Evolutionary conservation across 2,888 invertebrate species (phyloP).

Genomic region (Halictus quadricinctus): DNA sequence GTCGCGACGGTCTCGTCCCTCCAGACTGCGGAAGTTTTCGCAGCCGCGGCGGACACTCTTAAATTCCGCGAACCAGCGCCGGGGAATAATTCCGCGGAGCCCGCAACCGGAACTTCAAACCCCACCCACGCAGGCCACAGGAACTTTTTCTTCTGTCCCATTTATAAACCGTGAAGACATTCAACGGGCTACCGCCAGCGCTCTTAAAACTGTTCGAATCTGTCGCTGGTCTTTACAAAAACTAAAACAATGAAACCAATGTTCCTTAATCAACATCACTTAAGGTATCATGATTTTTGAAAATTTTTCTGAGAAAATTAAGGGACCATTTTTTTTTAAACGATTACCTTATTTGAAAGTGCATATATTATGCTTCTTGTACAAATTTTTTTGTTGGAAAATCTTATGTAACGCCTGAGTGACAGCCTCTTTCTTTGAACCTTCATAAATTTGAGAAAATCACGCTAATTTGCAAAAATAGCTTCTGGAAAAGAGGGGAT

Average conservation of each 20-base stretch:
- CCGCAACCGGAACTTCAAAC: slow-evolving; percentile 17
- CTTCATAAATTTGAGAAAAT: too few relatives aligned
- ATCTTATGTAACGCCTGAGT: too few relatives aligned
- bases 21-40: slow-evolving; percentile 27
- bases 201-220: background rate
- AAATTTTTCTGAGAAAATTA: background rate
- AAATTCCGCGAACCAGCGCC: slow-evolving; percentile 26
- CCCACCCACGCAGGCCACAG: slow-evolving; percentile 1
- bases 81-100: slow-evolving; percentile 24
- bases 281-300: background rate
- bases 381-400: too few relatives aligned
- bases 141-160: slow-evolving; percentile 29
- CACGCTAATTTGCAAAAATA: too few relatives aligned
- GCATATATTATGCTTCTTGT: too few relatives aligned
- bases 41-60: slow-evolving; percentile 16
- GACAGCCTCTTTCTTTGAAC: too few relatives aligned
- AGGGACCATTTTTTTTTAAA: too few relatives aligned
- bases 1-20: background rate
- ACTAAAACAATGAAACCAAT: background rate
- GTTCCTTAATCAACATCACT: background rate
- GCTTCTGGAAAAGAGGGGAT: too few relatives aligned
- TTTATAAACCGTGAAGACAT: slow-evolving; percentile 43
- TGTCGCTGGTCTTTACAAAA: background rate
- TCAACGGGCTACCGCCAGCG: slow-evolving; percentile 7
- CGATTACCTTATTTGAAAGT: too few relatives aligned